These are phyloP conservation scores for Cepaea nemoralis DNA, from an alignment of 1,140 invertebrate species.

Conservation along the genomic window DNA sequence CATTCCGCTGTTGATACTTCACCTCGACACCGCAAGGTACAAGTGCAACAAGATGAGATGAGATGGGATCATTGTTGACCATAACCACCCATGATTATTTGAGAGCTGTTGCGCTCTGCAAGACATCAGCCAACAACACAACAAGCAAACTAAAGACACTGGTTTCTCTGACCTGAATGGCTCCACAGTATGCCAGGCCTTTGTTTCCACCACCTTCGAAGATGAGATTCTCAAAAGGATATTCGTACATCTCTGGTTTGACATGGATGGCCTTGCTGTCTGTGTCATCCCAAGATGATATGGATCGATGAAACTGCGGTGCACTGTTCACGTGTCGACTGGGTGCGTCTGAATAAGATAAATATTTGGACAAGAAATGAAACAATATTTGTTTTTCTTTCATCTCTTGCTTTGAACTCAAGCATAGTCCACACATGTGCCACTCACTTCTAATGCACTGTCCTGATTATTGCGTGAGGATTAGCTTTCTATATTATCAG, in stretches of 20 bases:
- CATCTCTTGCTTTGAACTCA: background rate
- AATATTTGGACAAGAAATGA: background rate
- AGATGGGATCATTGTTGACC: too few relatives aligned
- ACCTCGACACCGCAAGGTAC: too few relatives aligned
- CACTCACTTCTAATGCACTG: too few relatives aligned
- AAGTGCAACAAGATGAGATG: too few relatives aligned
- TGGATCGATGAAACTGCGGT: background rate
- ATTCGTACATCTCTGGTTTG: conserved; percentile 45
- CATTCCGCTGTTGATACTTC: too few relatives aligned
- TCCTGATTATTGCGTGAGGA: too few relatives aligned
- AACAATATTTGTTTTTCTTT: background rate
- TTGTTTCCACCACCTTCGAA: conserved; percentile 62
- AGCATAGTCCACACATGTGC: background rate
- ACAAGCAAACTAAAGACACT: too few relatives aligned
- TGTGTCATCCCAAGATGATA: conserved; percentile 43
- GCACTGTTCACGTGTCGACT: background rate
- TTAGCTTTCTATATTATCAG: too few relatives aligned
- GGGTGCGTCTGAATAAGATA: too few relatives aligned
- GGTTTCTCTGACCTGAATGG: conserved; percentile 40
- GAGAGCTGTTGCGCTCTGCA: too few relatives aligned
- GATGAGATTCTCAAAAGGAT: conserved; percentile 59
- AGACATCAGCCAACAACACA: too few relatives aligned
- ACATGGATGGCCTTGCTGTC: conserved; percentile 44
- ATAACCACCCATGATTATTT: too few relatives aligned
- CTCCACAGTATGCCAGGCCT: conserved; percentile 54